phyloP scores from a whole-genome alignment of 2,888 invertebrate genomes.

The Cosmia trapezina region DNA sequence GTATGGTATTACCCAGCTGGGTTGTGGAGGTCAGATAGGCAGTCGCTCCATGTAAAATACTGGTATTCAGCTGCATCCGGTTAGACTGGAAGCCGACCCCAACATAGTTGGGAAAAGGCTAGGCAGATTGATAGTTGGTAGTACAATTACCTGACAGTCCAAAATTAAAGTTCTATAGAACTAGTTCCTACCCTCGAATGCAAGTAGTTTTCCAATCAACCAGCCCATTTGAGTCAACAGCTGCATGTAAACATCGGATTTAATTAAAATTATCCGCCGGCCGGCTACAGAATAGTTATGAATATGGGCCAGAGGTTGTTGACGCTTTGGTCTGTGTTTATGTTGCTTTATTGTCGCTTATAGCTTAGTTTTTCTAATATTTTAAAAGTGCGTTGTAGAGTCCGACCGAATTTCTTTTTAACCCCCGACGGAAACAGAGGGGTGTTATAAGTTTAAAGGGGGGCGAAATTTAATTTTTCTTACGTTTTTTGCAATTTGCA shows the following conservation, averaged over 20 bases:
- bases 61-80: too few species aligned
- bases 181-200: constrained; percentile 11
- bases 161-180: not conserved
- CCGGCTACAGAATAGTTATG: constrained; percentile 11
- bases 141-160: too few species aligned
- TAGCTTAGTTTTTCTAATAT: not conserved
- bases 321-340: not conserved
- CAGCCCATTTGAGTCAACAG: constrained; percentile 48
- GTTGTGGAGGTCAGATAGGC: not conserved
- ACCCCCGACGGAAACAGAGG: too few species aligned
- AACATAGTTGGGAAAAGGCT: too few species aligned
- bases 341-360: not conserved
- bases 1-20: not conserved
- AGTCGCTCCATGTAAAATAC: too few species aligned
- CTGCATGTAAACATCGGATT: constrained; percentile 46
- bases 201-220: constrained; percentile 51
- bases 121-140: too few species aligned
- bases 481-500: too few species aligned
- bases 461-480: too few species aligned
- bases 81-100: too few species aligned
- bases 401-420: too few species aligned
- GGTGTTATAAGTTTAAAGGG: too few species aligned
- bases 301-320: constrained; percentile 11
- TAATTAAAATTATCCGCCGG: constrained; percentile 59
- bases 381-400: not conserved